Base-by-base conservation (phyloP, 1,140 invertebrate genomes). In the Cydia amplana region DNA sequence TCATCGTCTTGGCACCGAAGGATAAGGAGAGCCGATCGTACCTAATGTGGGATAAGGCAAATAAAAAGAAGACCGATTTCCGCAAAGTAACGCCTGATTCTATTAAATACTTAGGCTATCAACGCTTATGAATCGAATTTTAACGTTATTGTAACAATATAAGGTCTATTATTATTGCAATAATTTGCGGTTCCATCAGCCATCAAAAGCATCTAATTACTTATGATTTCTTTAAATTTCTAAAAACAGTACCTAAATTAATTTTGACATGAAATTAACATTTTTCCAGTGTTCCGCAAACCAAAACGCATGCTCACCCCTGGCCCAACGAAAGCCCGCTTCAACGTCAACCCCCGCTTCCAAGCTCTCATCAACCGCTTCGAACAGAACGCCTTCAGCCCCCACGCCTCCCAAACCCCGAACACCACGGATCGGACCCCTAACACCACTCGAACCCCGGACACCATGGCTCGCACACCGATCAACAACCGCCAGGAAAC, bases 341-440 rank as follows among this genome's bases (percentile, higher is more conserved):
- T 83, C 40, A 83, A 82, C 55, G 79, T 80, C 70, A 93, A 93
- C 70, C 91, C 92, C 25, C 86, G 91, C 7, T 93, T 93, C 73
- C 92, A 93, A 89, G 93, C 93, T 1, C 83, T 93, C 7, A 86
- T 93, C 60, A 93, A 93, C 75, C 86, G 92, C 36, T 93, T 93
- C 67, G 92, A 93, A 76, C 65, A 70, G 6, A 70, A 70, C 32
- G 32, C 36, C 65, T 51, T 51, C n/a, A 70, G 32, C 6, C 23
- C 28, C 12, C 65, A 70, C 7, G 16, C 43, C 12, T 16, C 65
- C 65, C 32, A 28, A 14, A 70, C 65, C n/a, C 32, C 65, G 16
- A 28, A 16, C 9, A 64, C 9, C 51, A 60, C n/a, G 55, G 20
- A 10, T 23, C 55, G 65, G 16, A 70, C 65, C 65, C 32, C 32